Conservation (phyloP, 2,797 vertebrate species). For the Pangasius macronema region DNA sequence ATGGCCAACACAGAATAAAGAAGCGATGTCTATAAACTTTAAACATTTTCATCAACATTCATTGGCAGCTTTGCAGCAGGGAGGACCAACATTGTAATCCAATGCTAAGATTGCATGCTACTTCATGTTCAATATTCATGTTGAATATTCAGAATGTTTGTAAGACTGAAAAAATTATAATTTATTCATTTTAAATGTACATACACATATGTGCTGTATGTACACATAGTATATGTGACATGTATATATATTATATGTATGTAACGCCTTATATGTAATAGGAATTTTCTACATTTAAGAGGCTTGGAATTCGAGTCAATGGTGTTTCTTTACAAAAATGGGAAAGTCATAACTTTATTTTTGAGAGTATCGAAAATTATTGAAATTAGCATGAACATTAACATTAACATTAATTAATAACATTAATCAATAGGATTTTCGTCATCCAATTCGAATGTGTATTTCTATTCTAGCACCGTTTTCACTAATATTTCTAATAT, state of each 20-base stretch:
- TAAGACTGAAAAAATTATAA: not conserved
- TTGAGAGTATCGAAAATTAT: no score
- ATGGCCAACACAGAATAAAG: conserved; percentile 24
- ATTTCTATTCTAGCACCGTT: not conserved
- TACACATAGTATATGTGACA: not conserved
- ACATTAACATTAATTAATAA: not conserved
- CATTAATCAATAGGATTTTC: not conserved
- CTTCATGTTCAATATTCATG: conserved; percentile 1
- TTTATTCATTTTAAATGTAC: not conserved
- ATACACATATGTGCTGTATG: not conserved
- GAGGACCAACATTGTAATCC: conserved; percentile 19
- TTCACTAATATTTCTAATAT: not conserved
- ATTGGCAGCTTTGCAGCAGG: conserved; percentile 1
- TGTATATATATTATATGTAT: not conserved
- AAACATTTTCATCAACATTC: conserved; percentile 22
- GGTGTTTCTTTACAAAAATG: no score
- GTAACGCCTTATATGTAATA: not conserved
- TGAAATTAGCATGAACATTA: not conserved
- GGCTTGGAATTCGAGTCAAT: no score
- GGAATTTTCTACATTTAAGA: not conserved
- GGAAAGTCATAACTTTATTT: no score
- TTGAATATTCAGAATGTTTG: conserved; percentile 12
- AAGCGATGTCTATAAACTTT: conserved; percentile 3
- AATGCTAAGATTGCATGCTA: conserved; percentile 20
- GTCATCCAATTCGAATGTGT: not conserved